Evolutionary conservation across 2,888 invertebrate genomes (phyloP).

Genomic region (Drosophila birchii): DNA sequence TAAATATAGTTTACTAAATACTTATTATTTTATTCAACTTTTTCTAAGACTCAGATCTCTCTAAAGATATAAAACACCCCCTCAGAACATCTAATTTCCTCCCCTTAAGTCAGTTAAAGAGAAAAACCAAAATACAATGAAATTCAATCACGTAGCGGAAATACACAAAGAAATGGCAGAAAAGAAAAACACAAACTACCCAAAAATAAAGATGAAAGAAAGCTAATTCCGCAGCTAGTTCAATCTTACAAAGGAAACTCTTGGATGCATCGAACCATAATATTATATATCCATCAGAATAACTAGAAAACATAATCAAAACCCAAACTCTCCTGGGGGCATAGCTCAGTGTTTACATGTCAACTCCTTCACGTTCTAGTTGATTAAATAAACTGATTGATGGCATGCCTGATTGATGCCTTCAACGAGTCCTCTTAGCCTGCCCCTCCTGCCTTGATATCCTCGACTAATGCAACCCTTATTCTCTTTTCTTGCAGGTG

Average conservation of each 20-base stretch:
- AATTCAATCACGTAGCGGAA: conserved; percentile 17
- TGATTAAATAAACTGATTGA: conserved; percentile 76
- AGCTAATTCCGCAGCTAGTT: conserved; percentile 28
- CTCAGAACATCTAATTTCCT: background rate
- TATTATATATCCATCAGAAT: conserved; percentile 15
- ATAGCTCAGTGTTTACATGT: conserved; percentile 26
- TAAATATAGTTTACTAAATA: background rate
- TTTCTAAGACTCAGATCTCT: rapidly evolving
- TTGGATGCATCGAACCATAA: conserved; percentile 17
- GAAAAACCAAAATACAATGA: background rate
- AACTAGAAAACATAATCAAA: conserved; percentile 21
- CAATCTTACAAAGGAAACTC: background rate
- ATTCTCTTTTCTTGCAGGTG: conserved; percentile 66
- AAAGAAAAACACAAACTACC: background rate
- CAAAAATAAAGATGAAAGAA: conserved; percentile 10
- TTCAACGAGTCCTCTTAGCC: conserved; percentile 52
- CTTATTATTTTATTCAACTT: background rate
- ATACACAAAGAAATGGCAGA: background rate
- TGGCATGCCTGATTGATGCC: conserved; percentile 70
- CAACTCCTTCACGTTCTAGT: conserved; percentile 52
- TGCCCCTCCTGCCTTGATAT: conserved; percentile 17
- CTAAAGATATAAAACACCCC: background rate
- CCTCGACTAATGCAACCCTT: conserved; percentile 70
- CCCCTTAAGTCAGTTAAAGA: background rate
- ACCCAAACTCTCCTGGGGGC: conserved; percentile 5